Percentiles rank a stretch among this genome's conserved stretches.
Conservation (phyloP, 2,113 vertebrate species). For the Labrus mixtus region DNA sequence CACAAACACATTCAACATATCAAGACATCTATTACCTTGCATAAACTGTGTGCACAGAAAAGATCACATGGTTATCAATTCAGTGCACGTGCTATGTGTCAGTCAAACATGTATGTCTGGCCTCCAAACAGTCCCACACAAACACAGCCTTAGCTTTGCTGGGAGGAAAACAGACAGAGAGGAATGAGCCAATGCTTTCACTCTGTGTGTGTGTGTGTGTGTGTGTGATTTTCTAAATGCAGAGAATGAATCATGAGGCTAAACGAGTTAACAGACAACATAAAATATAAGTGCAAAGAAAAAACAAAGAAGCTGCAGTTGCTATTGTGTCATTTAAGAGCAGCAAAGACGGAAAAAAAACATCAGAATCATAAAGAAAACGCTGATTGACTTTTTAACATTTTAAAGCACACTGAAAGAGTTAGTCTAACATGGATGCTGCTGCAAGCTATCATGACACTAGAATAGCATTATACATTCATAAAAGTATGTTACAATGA, state of each 20-base stretch:
- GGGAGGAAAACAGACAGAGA: slow-evolving; percentile 16
- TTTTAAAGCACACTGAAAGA: no score
- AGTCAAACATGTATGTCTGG: neutral
- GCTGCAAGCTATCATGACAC: neutral
- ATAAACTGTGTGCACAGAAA: neutral
- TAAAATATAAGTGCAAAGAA: neutral
- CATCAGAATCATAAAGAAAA: no score
- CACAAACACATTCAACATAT: neutral
- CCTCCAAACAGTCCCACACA: neutral
- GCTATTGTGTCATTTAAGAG: neutral
- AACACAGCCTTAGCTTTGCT: neutral
- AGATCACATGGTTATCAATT: neutral
- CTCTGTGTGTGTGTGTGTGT: neutral
- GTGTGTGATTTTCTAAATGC: neutral
- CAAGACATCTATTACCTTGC: neutral
- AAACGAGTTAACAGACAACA: neutral
- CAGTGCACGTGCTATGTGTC: neutral
- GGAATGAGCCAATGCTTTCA: slow-evolving; percentile 2
- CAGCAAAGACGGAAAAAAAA: slow-evolving; percentile 12
- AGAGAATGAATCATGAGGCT: slow-evolving; percentile 1
- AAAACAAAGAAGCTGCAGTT: neutral
- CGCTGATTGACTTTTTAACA: no score
- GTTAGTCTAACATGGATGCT: neutral
- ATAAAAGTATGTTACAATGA: neutral
- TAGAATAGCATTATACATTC: neutral